These are phyloP conservation scores for Musca domestica DNA, from an alignment of 1,140 invertebrate genomes.

Conservation along the genomic window DNA sequence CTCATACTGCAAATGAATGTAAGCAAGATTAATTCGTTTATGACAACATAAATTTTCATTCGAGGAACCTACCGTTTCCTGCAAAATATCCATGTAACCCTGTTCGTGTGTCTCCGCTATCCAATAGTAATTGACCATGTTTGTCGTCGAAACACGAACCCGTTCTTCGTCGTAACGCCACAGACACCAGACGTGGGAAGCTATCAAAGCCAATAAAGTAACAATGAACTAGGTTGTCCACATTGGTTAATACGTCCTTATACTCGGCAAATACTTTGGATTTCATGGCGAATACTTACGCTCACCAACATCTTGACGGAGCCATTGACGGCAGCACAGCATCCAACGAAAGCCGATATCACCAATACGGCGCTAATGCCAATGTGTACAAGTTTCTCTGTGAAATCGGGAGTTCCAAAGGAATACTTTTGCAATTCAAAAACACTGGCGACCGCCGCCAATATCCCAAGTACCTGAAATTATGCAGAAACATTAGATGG, in stretches of 20 bases:
- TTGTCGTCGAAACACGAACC: constrained; percentile 34
- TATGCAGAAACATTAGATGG: no score
- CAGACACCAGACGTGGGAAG: constrained; percentile 39
- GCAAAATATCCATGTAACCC: constrained; percentile 41
- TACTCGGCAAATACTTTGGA: no score
- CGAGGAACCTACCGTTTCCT: constrained; percentile 32
- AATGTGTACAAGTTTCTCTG: constrained; percentile 40
- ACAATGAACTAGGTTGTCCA: constrained; percentile 33
- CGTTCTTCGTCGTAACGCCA: constrained; percentile 41
- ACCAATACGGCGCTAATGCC: constrained; percentile 34
- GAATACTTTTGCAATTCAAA: constrained; percentile 38
- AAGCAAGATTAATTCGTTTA: no score
- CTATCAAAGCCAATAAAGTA: constrained; percentile 35
- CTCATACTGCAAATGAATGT: constrained; percentile 33
- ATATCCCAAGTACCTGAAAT: constrained; percentile 36
- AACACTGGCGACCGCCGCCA: constrained; percentile 39
- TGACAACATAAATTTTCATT: no score
- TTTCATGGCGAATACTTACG: constrained; percentile 30
- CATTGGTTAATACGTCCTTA: no score
- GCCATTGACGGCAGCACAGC: constrained; percentile 40
- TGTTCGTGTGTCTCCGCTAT: constrained; percentile 38
- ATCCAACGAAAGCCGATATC: constrained; percentile 40
- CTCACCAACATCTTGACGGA: constrained; percentile 44
- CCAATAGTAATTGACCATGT: constrained; percentile 40
- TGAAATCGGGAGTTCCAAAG: constrained; percentile 37